phyloP scores from a whole-genome alignment of 2,888 invertebrate species.

The Craniophora ligustri region DNA sequence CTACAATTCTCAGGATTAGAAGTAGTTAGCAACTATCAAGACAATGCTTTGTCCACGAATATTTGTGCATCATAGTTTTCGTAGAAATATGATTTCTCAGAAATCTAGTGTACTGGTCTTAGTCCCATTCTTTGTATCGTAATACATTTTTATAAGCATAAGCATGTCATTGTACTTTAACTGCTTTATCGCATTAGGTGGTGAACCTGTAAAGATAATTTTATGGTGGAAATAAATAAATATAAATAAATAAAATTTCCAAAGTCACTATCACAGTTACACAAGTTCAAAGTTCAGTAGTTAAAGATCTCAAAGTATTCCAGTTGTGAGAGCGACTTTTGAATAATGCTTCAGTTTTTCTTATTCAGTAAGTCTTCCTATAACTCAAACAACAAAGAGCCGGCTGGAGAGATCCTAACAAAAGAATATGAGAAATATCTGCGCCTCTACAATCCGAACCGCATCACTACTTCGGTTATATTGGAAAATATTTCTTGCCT shows the following conservation, averaged over 20 bases:
- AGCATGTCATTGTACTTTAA: too few relatives aligned
- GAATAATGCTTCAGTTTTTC: conserved; percentile 78
- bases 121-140: not conserved
- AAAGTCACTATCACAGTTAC: conserved; percentile 47
- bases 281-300: conserved; percentile 62
- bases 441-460: conserved; percentile 77
- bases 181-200: too few relatives aligned
- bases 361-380: conserved; percentile 77
- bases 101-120: not conserved
- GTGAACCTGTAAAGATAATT: too few relatives aligned
- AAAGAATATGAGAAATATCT: conserved; percentile 86
- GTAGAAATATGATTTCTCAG: conserved; percentile 9
- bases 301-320: conserved; percentile 64
- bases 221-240: too few relatives aligned
- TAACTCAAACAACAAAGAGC: conserved; percentile 83
- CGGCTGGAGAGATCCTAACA: conserved; percentile 78
- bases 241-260: conserved; percentile 47
- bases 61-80: conserved; percentile 21
- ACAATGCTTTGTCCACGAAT: conserved; percentile 21
- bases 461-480: conserved; percentile 78
- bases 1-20: conserved; percentile 56
- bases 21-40: conserved; percentile 47
- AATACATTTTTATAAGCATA: too few relatives aligned
- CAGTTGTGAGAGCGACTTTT: conserved; percentile 65
- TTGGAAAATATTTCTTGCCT: conserved; percentile 81